Evolutionary conservation across 2,888 invertebrate genomes (phyloP), one percentile per base, ranked within the genome.

Genomic region (Sylvicola cinctus): DNA sequence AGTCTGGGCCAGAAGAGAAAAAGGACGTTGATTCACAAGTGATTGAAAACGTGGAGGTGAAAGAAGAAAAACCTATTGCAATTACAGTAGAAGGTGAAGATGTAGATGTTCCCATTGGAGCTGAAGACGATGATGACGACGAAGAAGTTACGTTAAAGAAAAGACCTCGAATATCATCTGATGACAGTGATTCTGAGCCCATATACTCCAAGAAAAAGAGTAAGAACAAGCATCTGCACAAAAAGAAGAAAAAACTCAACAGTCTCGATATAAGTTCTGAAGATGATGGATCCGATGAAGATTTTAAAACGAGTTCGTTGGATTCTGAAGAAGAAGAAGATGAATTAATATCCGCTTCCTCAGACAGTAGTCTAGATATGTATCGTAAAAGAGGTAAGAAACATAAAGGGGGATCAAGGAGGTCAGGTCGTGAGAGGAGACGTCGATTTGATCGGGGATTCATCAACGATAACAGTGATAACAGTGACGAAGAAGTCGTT

Each of bases 281-380:
- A 49, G 80, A 84, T 42, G 79, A 84, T 52, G 73, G 68, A 36
- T 81, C 79, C 1, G 90, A 90, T 48, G 90, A 90, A 53, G 91
- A 91, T 55, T 91, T 90, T 49, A 81, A 84, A 50, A 83, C 54
- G 0, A 55, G 84, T 29, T 73, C 77, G 0, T 75, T 76, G 68
- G 49, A 51, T 41, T 52, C 53, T 3, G 46, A 54, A 12, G 65
- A 62, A 2, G 64, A 63, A 3, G 62, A 61, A 16, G 62, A 62
- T 11, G 71, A 72, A 31, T 70, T 72, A 16, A 66, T 68, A 35
- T 58, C 60, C 1, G 65, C 65, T 2, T 63, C 63, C 16, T 68
- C 67, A 8, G 71, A 70, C 16, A 68, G 63, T 27, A 63, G 62
- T 31, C 25, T 25, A 29, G 63, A 62, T 27, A 50, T 59, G 3